These are phyloP conservation scores for Paramisgurnus dabryanus DNA, from an alignment of 2,113 vertebrate genomes.

Conservation along the genomic window DNA sequence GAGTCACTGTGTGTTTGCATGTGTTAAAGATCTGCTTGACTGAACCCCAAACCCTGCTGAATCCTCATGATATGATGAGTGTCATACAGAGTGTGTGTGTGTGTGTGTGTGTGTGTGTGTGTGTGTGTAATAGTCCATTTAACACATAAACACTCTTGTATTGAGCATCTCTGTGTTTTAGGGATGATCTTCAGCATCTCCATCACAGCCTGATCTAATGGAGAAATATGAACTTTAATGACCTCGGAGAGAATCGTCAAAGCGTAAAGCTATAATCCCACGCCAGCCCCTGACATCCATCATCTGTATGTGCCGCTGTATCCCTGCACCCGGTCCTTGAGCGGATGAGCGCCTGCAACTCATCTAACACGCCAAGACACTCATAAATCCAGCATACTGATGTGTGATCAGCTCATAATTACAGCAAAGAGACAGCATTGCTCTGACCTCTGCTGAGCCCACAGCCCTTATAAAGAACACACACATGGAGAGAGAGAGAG, in stretches of 20 bases:
- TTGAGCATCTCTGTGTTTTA: neutral
- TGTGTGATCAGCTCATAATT: conserved; percentile 31
- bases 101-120: no score
- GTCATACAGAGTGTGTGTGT: no score
- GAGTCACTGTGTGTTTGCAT: no score
- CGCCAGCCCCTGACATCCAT: neutral
- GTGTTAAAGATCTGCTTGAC: no score
- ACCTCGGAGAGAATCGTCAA: conserved; percentile 22
- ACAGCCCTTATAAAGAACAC: conserved; percentile 22
- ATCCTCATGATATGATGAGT: no score
- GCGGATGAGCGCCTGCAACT: neutral
- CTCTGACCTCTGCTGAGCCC: conserved; percentile 39
- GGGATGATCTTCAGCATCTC: no score
- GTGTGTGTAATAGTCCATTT: no score
- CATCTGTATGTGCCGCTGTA: neutral
- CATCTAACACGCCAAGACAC: neutral
- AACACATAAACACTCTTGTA: neutral
- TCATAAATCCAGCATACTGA: conserved; percentile 16
- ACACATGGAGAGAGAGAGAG: neutral
- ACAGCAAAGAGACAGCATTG: conserved; percentile 40
- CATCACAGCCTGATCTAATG: conserved; percentile 3
- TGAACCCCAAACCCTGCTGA: no score
- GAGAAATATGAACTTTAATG: conserved; percentile 23
- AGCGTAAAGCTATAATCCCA: neutral
- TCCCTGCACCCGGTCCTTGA: conserved; percentile 19